Evolutionary conservation across 2,113 vertebrate genomes (phyloP), one percentile per base, ranked within the genome.

Genomic region (Eulemur rufifrons): DNA sequence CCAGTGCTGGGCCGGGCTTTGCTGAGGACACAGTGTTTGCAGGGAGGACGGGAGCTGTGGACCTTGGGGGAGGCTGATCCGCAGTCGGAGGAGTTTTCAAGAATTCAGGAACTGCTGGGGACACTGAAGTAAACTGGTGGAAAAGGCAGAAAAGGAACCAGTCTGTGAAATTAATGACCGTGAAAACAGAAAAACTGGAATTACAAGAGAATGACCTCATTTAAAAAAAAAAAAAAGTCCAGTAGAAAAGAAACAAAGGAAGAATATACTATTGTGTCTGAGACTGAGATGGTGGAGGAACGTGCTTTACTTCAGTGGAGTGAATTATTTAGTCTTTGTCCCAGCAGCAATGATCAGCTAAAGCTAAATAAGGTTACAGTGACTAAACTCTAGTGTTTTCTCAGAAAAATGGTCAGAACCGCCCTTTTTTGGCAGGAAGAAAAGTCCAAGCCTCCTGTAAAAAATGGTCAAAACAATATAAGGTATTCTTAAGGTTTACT

Each of bases 1-100:
- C 98, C 95, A 99, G 99, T 0, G 99, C 98, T 54, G 99, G 99
- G 91, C 98, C 99, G 18, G 99, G 98, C 97, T 99, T 99, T 17
- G 98, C 90, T 87, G 98, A 98, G 98, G 98, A 98, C 29, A 98
- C 96, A 34, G 98, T 96, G 97, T 91, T 98, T 81, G 99, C 83
- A 59, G 97, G 97, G 93, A 98, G 98, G 52, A 98, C 86, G 1
- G 97, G 39, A 56, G 98, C 95, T 86, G 98, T 95, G 71, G 98
- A 98, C 86, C 98, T 98, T 32, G 98, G 97, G 64, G 97, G 89
- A 0, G 98, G 96, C 52, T 98, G 99, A 94, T 98, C 98, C 0
- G 99, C 95, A 83, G 91, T 18, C 61, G 98, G 95, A 68, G 99
- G 95, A 34, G 98, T 98, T 98, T 99, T 99, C 95, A 99, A 98